These are phyloP conservation scores for Ia io DNA, from an alignment of 2,113 vertebrate genomes.

Conservation along the genomic window DNA sequence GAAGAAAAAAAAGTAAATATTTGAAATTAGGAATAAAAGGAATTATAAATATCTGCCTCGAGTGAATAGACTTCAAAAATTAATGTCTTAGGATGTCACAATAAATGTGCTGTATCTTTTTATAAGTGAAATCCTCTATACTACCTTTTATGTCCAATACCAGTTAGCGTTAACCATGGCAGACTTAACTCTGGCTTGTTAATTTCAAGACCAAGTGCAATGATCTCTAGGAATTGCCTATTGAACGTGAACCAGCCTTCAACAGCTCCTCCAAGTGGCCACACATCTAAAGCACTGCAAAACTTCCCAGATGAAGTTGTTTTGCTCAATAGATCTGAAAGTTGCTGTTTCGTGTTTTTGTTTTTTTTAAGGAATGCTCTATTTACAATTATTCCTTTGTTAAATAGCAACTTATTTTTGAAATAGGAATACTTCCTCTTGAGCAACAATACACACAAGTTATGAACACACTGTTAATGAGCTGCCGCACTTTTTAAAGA, in stretches of 20 bases:
- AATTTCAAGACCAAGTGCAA: not conserved
- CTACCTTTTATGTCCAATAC: not conserved
- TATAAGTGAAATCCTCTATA: not conserved
- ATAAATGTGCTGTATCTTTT: not conserved
- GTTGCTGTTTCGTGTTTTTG: not conserved
- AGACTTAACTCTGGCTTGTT: not conserved
- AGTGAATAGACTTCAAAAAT: not conserved
- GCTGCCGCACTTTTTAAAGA: not conserved
- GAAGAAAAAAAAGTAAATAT: not conserved
- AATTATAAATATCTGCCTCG: not conserved
- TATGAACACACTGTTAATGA: not conserved
- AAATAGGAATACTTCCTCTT: not conserved
- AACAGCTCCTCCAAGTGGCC: slow-evolving; percentile 1
- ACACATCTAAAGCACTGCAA: not conserved
- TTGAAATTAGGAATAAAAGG: not conserved
- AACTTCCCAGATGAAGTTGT: not conserved
- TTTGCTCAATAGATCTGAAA: not conserved
- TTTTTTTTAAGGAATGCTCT: not conserved
- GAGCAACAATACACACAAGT: not conserved
- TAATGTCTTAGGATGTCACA: not conserved
- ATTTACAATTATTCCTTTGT: not conserved
- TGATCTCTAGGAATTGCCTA: not conserved
- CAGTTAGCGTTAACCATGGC: not conserved
- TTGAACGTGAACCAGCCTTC: not conserved
- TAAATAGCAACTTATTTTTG: not conserved